phyloP scores from a whole-genome alignment of 2,113 vertebrate species.

The Cheirogaleus medius region DNA sequence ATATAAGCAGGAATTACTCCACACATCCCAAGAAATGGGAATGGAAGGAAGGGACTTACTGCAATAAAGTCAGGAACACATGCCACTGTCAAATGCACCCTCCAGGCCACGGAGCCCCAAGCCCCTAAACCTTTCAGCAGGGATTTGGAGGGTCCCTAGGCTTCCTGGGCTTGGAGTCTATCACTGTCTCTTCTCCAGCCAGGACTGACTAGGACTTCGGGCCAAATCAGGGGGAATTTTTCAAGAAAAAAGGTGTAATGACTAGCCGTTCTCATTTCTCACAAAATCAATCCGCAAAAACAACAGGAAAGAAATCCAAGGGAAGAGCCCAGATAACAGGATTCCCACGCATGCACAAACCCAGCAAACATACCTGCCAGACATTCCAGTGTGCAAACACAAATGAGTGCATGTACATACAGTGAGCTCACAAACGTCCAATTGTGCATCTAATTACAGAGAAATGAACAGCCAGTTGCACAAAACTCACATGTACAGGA shows the following conservation, averaged over 20 bases:
- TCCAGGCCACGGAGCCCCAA: background rate
- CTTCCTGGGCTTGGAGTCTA: background rate
- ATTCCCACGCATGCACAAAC: background rate
- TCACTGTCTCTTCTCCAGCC: background rate
- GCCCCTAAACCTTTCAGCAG: background rate
- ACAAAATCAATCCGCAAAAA: slow-evolving; percentile 13
- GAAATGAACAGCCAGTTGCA: background rate
- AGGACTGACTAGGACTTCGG: background rate
- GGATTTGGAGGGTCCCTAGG: background rate
- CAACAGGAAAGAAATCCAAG: slow-evolving; percentile 6
- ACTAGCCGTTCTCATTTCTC: background rate
- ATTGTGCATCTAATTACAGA: background rate
- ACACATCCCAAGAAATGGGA: background rate
- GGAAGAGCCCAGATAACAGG: background rate
- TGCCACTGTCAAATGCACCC: background rate
- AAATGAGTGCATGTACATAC: background rate
- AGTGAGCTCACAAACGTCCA: background rate
- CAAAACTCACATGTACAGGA: background rate
- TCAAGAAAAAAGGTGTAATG: background rate
- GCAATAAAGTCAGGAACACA: background rate
- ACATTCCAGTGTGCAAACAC: background rate
- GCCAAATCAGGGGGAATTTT: background rate
- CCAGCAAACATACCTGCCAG: background rate
- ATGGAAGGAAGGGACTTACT: background rate
- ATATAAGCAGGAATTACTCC: background rate